Evolutionary conservation across 2,113 vertebrate genomes (phyloP), one percentile per base, ranked within the genome.

Genomic region (Megaceryle maxima): DNA sequence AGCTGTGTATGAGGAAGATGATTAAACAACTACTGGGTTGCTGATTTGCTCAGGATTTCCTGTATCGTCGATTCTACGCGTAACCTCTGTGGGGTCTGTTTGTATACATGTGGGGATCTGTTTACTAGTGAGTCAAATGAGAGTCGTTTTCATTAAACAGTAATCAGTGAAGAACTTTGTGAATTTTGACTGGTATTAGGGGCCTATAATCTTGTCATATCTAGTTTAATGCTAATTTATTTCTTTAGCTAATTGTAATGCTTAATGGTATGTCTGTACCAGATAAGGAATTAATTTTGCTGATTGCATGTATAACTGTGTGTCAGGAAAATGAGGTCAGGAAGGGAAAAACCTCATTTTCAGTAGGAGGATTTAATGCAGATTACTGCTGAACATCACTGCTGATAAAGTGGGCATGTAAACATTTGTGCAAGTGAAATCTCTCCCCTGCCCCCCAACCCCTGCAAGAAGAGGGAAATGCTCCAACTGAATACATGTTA

Each of bases 311-410:
- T 79, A 7, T 56, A 53, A 79, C 37, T 74, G 68, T 62, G 76
- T 60, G 46, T 95, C 83, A 87, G 69, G 60, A 95, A 94, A 94
- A 96, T 60, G 60, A 85, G 94, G 88, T 94, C 92, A 97, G 24
- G 79, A 69, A 94, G 57, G 29, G 50, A 56, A 85, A 96, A 66
- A 13, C 24, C 17, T 85, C 28, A 51, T 91, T 95, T 93, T 92
- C 50, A 62, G 48, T 28, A n/a, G 90, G 78, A 91, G 81, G 85
- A 90, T 88, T 97, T 92, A 78, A 73, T 60, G 43, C 83, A 72
- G 64, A 83, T 97, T 93, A 90, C 69, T 86, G 75, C 26, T 48
- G n/a, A 83, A 22, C 72, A 59, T 76, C 72, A 16, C 41, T 88
- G 55, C 60, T 92, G 59, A 33, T 93, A 55, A 75, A 81, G 51